Conservation (phyloP, 1,140 invertebrate species). For the Melitaea cinxia region DNA sequence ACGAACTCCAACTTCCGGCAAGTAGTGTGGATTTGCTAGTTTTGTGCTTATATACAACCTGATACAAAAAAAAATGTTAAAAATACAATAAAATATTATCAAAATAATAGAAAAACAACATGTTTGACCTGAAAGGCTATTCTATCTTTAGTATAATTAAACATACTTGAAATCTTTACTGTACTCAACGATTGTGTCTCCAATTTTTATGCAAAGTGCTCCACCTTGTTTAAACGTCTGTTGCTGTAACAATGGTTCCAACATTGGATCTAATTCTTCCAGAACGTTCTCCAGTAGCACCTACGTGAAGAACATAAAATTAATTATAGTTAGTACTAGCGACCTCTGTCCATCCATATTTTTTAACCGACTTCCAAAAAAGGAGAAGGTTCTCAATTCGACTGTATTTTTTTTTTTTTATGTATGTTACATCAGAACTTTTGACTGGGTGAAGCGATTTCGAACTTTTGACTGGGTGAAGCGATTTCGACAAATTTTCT, state of each 20-base stretch:
- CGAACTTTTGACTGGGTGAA: no score
- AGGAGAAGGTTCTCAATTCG: no score
- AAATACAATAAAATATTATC: no score
- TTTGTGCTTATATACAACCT: slow-evolving; percentile 98
- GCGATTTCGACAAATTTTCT: no score
- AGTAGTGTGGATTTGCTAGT: slow-evolving; percentile 94
- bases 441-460: no score
- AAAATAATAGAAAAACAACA: no score
- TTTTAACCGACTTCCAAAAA: no score
- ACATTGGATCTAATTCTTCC: slow-evolving; percentile 94
- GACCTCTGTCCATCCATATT: no score
- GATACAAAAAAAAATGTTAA: slow-evolving; percentile 2
- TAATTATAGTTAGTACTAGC: neutral
- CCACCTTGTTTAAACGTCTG: slow-evolving; percentile 95
- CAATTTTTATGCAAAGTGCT: slow-evolving; percentile 90
- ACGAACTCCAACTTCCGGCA: slow-evolving; percentile 95
- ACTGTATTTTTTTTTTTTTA: no score
- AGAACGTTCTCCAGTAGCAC: slow-evolving; percentile 93
- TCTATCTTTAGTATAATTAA: neutral
- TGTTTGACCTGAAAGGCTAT: neutral
- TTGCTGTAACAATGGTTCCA: slow-evolving; percentile 93
- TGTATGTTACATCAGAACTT: no score
- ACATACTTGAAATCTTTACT: slow-evolving; percentile 90
- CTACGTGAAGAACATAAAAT: slow-evolving; percentile 57
- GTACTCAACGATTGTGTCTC: slow-evolving; percentile 92